Percentiles rank a stretch among this genome's conserved stretches.
These are phyloP conservation scores for Lasioglossum pauxillum DNA, from an alignment of 2,888 invertebrate species.

Conservation along the genomic window DNA sequence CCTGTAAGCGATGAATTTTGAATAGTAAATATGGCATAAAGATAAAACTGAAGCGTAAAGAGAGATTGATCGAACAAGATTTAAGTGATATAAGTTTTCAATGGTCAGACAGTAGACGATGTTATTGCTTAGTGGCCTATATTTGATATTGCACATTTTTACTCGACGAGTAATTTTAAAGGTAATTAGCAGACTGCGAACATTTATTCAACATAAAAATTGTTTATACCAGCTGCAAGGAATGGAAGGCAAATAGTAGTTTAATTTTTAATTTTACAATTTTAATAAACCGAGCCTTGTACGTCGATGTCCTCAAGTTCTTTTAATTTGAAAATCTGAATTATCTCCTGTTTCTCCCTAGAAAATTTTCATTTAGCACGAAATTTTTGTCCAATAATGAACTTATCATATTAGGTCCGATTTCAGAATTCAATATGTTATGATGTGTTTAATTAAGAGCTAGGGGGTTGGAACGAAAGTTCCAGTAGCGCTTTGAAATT, in stretches of 20 bases:
- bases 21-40: not conserved
- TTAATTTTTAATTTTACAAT: not conserved
- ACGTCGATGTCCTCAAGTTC: not conserved
- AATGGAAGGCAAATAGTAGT: not conserved
- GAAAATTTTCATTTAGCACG: not conserved
- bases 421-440: not conserved
- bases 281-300: not conserved
- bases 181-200: not conserved
- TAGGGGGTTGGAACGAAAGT: not conserved
- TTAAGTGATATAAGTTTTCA: not conserved
- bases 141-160: not conserved
- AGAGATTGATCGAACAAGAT: not conserved
- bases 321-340: not conserved
- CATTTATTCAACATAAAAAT: not conserved
- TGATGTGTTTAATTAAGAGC: not conserved
- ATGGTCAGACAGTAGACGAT: not conserved
- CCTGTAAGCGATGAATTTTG: not conserved
- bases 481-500: not conserved
- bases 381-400: not conserved
- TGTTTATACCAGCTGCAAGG: not conserved
- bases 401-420: not conserved
- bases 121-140: not conserved
- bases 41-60: not conserved
- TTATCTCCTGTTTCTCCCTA: not conserved
- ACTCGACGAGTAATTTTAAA: not conserved